Evolutionary conservation across 2,113 vertebrate species (phyloP), one percentile per base, ranked within the genome.

Genomic region (Gasterosteus nipponicus): DNA sequence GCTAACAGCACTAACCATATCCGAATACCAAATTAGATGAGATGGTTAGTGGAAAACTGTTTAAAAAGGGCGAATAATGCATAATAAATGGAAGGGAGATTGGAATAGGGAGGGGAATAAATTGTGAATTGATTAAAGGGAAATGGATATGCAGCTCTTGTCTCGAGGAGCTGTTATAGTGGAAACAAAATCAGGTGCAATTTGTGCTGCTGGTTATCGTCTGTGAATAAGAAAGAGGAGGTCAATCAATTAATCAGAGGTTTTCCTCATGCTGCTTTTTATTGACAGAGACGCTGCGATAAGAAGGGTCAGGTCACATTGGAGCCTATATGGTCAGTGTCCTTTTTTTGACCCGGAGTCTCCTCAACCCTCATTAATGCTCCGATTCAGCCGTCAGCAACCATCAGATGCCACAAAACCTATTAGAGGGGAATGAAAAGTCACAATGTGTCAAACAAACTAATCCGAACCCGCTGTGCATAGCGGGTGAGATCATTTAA

Each of bases 1-100:
- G 88, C 93, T 92, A 92, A 93, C 93, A 90, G 83, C 73, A 58
- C 83, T 90, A 89, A 94, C 83, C 89, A 84, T 87, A 93, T 92
- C 88, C 91, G 89, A 94, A 93, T 92, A 91, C 88, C 89, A 92
- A 94, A 94, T 93, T 87, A 93, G 91, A 92, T 80, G 87, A 92
- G 88, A 91, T 80, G 87, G 87, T 93, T 94, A 83, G 91, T 83
- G 87, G 91, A 89, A 92, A 92, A 92, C 94, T 81, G 77, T 92
- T 93, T 92, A 92, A 91, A 94, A 92, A 92, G 89, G 91, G 85
- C 63, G 89, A 93, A 93, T 92, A 91, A 94, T 93, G 89, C 90
- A 95, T 93, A 92, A 93, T 94, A 89, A 93, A 94, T 93, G 86
- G 83, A 79, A 84, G 72, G 87, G 89, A 92, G 90, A 93, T 92